A percentile compares a stretch with the other conserved stretches of the same genome.
Conservation (phyloP, 2,797 vertebrate species). For the Phataginus tricuspis region DNA sequence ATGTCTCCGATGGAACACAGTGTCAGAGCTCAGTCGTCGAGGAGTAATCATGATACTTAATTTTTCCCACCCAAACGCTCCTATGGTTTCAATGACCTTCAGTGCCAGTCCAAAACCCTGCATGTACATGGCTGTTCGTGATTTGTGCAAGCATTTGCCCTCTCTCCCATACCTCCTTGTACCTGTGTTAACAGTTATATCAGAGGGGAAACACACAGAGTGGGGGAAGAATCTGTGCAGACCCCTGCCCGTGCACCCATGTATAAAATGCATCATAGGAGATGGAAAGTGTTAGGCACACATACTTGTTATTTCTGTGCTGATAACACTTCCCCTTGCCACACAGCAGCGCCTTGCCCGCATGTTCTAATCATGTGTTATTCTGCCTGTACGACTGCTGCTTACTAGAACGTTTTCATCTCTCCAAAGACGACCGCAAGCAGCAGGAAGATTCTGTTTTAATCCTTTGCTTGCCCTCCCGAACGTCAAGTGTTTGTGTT, state of each 20-base stretch:
- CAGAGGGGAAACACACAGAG: background rate
- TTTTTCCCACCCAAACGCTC: conserved; percentile 30
- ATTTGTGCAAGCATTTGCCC: background rate
- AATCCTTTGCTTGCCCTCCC: conserved; percentile 42
- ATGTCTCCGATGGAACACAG: conserved; percentile 9
- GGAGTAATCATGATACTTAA: conserved; percentile 7
- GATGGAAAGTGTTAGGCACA: conserved; percentile 45
- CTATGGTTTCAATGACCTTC: conserved; percentile 52
- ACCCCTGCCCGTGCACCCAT: background rate
- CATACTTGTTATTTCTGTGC: conserved; percentile 20
- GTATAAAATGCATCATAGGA: conserved; percentile 1
- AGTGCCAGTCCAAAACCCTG: background rate
- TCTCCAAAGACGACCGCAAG: conserved; percentile 37
- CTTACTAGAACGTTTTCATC: conserved; percentile 30
- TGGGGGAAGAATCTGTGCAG: background rate
- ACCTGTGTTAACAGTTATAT: background rate
- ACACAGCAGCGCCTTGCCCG: background rate
- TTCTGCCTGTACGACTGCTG: conserved; percentile 62
- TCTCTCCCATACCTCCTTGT: background rate
- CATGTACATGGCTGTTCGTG: background rate
- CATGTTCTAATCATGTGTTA: conserved; percentile 60
- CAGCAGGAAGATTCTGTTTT: conserved; percentile 51
- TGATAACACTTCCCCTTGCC: conserved; percentile 31
- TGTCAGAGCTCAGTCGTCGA: conserved; percentile 14
- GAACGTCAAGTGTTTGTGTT: conserved; percentile 56